A percentile compares a stretch with the other conserved stretches of the same genome.
Conservation (phyloP, 2,113 vertebrate genomes). For the Scortum barcoo region DNA sequence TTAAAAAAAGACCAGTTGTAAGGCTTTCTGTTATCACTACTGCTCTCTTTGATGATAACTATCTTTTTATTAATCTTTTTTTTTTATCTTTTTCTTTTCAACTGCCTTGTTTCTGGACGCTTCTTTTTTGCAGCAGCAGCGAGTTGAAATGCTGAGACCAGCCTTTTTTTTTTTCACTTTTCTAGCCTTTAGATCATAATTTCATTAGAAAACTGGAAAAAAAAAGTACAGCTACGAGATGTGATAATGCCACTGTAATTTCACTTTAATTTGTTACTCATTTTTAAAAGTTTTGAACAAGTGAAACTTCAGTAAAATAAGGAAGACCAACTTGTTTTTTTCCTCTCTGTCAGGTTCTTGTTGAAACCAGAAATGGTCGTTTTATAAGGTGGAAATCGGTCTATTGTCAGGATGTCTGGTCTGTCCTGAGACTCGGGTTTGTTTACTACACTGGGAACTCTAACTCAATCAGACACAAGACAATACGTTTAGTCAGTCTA, state of each 20-base stretch:
- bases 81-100: constrained; percentile 37
- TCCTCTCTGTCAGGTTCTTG: not conserved
- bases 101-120: constrained; percentile 8
- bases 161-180: constrained; percentile 27
- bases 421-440: not conserved
- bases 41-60: constrained; percentile 60
- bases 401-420: not conserved
- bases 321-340: not conserved
- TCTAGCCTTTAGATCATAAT: constrained; percentile 51
- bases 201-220: constrained; percentile 9
- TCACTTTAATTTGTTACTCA: constrained; percentile 1
- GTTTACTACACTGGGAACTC: not conserved
- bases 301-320: not conserved
- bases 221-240: constrained; percentile 11
- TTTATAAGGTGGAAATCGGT: not conserved
- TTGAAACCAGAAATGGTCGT: not conserved
- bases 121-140: not conserved
- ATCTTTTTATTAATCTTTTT: constrained; percentile 63
- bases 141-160: constrained; percentile 12
- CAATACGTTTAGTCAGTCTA: not conserved
- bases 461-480: constrained; percentile 23
- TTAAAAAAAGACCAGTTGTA: constrained; percentile 9
- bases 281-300: constrained; percentile 35
- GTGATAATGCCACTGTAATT: constrained; percentile 18
- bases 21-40: constrained; percentile 46